Conservation (phyloP, 2,888 invertebrate species). For the Drosophila rellima region DNA sequence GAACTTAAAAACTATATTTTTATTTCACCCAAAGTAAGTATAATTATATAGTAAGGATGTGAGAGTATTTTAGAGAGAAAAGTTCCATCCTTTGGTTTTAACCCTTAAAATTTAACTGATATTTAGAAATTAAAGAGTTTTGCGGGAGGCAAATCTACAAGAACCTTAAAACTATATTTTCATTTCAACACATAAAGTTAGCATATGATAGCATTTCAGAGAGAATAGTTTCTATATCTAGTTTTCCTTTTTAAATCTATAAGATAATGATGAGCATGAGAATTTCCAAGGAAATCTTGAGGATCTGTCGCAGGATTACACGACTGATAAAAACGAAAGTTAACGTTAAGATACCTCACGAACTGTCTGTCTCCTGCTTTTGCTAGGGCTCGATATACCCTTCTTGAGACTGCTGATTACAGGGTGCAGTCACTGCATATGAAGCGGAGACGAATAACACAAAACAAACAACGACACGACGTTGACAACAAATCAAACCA, state of each 20-base stretch:
- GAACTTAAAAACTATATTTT: background rate
- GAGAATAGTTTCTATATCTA: no score
- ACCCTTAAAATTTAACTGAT: no score
- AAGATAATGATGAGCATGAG: background rate
- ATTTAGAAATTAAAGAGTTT: no score
- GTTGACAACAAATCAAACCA: constrained; percentile 65
- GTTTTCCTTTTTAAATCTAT: background rate
- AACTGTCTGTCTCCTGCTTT: background rate
- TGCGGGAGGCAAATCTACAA: no score
- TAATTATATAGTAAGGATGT: no score
- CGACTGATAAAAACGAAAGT: background rate
- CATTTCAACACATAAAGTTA: no score
- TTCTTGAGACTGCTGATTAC: background rate
- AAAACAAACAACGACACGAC: constrained; percentile 24
- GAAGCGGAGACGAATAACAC: constrained; percentile 3
- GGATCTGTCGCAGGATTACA: no score
- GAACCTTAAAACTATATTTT: no score
- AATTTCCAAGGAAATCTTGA: no score
- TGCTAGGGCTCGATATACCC: background rate
- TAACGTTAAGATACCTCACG: background rate
- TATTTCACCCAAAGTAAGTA: no score
- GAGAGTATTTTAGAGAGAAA: no score
- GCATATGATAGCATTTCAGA: background rate
- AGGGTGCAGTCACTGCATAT: constrained; percentile 12
- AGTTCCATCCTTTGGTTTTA: no score